Percentiles rank a stretch among this genome's conserved stretches.
Conservation (phyloP, 2,797 vertebrate species). For the Xiphorhynchus erythropygius region DNA sequence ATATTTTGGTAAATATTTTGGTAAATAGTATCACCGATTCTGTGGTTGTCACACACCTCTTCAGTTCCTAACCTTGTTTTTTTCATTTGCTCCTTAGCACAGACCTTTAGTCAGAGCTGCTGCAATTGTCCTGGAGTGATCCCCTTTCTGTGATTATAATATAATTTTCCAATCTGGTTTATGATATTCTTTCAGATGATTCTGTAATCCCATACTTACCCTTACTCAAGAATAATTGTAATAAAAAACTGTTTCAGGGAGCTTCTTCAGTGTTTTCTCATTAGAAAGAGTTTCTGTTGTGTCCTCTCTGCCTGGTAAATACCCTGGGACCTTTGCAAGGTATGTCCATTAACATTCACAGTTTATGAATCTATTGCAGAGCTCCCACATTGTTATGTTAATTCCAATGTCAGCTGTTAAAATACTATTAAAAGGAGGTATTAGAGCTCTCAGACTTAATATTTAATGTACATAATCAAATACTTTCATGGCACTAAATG, state of each 20-base stretch:
- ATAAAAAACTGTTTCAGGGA: not conserved
- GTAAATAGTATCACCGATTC: not conserved
- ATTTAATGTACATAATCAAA: slow-evolving; percentile 68
- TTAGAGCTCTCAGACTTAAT: slow-evolving; percentile 54
- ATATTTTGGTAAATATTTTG: not conserved
- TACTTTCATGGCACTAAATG: slow-evolving; percentile 60
- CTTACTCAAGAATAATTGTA: not conserved
- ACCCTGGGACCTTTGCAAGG: not conserved
- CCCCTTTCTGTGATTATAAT: not conserved
- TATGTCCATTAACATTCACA: slow-evolving; percentile 10
- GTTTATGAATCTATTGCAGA: slow-evolving; percentile 53
- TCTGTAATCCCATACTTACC: not conserved
- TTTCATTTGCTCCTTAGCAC: not conserved
- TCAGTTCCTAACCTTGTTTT: not conserved
- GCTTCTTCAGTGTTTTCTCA: not conserved
- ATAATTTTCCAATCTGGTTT: not conserved
- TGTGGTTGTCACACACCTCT: not conserved
- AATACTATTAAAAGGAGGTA: slow-evolving; percentile 67
- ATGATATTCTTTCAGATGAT: not conserved
- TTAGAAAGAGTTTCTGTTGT: not conserved
- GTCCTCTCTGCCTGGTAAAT: not conserved
- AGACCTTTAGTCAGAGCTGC: not conserved
- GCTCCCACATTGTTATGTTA: slow-evolving; percentile 61
- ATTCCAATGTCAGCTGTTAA: slow-evolving; percentile 70
- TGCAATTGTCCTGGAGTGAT: not conserved